A percentile compares a stretch with the other conserved stretches of the same genome.
phyloP scores from a whole-genome alignment of 2,888 invertebrate species.

The Orthosia gracilis region DNA sequence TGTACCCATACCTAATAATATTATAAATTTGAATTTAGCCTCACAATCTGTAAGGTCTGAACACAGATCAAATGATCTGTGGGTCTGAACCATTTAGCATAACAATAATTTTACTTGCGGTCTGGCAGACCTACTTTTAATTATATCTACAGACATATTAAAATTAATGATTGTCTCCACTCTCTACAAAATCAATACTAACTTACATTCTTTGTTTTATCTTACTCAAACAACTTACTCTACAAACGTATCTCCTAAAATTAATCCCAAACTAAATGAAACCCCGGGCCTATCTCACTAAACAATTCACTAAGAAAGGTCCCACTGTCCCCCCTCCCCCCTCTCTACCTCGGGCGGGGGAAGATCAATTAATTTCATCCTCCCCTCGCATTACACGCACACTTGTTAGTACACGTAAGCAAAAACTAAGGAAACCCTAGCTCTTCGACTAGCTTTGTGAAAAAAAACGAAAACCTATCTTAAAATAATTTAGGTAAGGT shows the following conservation, averaged over 20 bases:
- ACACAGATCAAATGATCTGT: too few species aligned
- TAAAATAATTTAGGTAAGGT: background rate
- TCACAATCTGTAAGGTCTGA: too few species aligned
- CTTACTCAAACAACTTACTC: too few species aligned
- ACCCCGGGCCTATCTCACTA: slow-evolving; percentile 58
- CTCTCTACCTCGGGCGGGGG: background rate
- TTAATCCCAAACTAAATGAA: slow-evolving; percentile 32
- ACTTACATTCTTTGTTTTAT: too few species aligned
- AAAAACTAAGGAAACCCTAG: slow-evolving; percentile 39
- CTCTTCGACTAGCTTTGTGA: slow-evolving; percentile 13
- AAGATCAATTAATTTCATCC: slow-evolving; percentile 54
- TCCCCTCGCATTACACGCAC: slow-evolving; percentile 49
- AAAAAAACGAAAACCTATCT: background rate
- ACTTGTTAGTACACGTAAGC: slow-evolving; percentile 59
- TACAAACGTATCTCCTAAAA: background rate
- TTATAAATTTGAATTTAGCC: too few species aligned
- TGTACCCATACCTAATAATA: too few species aligned
- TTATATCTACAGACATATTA: background rate
- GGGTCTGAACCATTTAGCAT: too few species aligned
- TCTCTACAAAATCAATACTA: background rate
- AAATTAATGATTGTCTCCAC: background rate
- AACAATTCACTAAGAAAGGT: slow-evolving; percentile 40
- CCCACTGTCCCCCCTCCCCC: background rate
- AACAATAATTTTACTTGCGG: too few species aligned
- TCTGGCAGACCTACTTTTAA: background rate